These are phyloP conservation scores for Xylocopa sonorina DNA, from an alignment of 1,140 invertebrate species.

Conservation along the genomic window DNA sequence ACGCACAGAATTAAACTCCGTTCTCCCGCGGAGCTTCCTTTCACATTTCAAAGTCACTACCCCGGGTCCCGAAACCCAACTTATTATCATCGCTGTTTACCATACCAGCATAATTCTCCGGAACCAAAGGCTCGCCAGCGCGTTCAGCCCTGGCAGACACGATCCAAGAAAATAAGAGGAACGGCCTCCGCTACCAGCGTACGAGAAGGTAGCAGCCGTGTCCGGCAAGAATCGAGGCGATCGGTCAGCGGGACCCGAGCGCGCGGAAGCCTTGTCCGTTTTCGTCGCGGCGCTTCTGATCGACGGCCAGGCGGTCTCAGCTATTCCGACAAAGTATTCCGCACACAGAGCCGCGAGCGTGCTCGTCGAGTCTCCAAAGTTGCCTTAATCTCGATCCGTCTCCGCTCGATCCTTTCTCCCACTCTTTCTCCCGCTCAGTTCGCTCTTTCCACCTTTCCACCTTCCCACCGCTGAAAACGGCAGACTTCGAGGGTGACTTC, in stretches of 20 bases:
- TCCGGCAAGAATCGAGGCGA: not conserved
- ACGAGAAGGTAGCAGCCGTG: too few species aligned
- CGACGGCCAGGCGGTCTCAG: slow-evolving; percentile 29
- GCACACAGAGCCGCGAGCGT: slow-evolving; percentile 40
- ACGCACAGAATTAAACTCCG: not conserved
- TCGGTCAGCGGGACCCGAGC: slow-evolving; percentile 24
- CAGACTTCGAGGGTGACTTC: slow-evolving; percentile 59
- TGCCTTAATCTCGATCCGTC: slow-evolving; percentile 56
- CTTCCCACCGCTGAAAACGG: slow-evolving; percentile 33
- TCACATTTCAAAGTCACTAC: not conserved
- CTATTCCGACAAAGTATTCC: slow-evolving; percentile 56
- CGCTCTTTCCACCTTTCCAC: not conserved
- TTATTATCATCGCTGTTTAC: not conserved
- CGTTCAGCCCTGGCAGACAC: not conserved
- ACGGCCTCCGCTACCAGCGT: too few species aligned
- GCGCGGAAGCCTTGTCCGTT: slow-evolving; percentile 10
- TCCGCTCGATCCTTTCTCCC: not conserved
- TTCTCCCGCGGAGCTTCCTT: not conserved
- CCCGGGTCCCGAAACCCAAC: not conserved
- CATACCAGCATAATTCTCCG: not conserved
- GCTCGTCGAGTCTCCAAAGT: slow-evolving; percentile 49
- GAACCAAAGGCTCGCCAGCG: not conserved
- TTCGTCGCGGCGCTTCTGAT: slow-evolving; percentile 43
- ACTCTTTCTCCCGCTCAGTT: not conserved
- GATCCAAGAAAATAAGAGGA: not conserved